These are phyloP conservation scores for Oreochromis spilurus DNA, from an alignment of 2,113 vertebrate species.

Conservation along the genomic window DNA sequence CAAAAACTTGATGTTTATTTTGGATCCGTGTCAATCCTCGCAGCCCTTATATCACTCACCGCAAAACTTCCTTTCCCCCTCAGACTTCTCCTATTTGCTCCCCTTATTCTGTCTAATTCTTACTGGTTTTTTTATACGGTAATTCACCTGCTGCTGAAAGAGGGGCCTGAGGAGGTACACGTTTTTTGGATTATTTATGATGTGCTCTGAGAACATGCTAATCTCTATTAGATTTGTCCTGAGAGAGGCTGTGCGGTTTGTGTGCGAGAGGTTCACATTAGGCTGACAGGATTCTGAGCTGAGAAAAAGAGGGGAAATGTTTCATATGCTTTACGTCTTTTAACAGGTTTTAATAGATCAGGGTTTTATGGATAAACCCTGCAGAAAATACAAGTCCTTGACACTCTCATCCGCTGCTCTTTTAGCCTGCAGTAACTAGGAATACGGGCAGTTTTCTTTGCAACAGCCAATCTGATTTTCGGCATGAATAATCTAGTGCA, in stretches of 20 bases:
- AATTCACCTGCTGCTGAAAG: constrained; percentile 59
- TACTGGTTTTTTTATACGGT: background rate
- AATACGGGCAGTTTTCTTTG: background rate
- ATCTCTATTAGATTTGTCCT: constrained; percentile 56
- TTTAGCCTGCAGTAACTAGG: background rate
- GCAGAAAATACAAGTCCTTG: background rate
- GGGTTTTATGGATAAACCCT: background rate
- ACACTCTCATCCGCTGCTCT: background rate
- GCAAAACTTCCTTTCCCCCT: constrained; percentile 13
- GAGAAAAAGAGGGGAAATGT: background rate
- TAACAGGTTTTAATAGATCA: background rate
- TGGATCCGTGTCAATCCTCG: constrained; percentile 50
- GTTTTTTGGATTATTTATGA: constrained; percentile 54
- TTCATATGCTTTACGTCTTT: background rate
- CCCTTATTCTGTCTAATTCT: constrained; percentile 25
- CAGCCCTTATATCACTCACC: constrained; percentile 22
- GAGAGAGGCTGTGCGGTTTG: constrained; percentile 35
- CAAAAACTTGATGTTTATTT: constrained; percentile 58
- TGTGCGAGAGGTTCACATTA: background rate
- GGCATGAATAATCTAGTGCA: background rate
- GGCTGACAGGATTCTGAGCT: background rate
- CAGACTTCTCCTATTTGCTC: constrained; percentile 26
- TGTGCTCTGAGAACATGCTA: constrained; percentile 42
- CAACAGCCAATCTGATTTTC: background rate
- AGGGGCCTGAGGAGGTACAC: constrained; percentile 32